phyloP scores from a whole-genome alignment of 2,888 invertebrate species.

The Drosophila conformis region DNA sequence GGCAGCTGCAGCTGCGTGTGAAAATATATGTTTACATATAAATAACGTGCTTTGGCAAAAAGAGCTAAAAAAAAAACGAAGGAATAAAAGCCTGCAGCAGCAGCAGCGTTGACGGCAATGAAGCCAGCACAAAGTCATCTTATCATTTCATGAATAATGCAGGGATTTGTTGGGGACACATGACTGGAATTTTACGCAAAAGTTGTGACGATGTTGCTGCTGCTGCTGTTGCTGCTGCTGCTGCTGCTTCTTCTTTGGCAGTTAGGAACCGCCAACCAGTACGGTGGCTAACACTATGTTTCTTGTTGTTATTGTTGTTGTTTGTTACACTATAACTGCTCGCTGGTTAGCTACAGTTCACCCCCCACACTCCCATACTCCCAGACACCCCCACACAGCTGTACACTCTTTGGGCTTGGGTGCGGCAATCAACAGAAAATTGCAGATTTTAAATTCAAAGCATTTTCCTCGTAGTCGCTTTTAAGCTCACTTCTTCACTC shows the following conservation, averaged over 20 bases:
- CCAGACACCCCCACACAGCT: not conserved
- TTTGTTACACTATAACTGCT: constrained; percentile 68
- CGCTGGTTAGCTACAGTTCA: constrained; percentile 39
- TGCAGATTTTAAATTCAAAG: constrained; percentile 82
- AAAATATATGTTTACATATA: constrained; percentile 53
- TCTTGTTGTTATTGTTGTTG: constrained; percentile 53
- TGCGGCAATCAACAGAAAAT: constrained; percentile 80
- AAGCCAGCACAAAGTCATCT: constrained; percentile 81
- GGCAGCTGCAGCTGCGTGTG: constrained; percentile 56
- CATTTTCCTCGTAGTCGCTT: constrained; percentile 70
- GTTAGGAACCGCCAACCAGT: constrained; percentile 73
- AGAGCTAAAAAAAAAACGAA: not conserved
- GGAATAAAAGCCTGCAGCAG: constrained; percentile 3
- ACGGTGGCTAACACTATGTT: constrained; percentile 59
- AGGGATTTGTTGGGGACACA: constrained; percentile 83
- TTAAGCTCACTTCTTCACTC: constrained; percentile 60
- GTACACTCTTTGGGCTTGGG: constrained; percentile 26
- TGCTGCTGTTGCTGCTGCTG: constrained; percentile 47
- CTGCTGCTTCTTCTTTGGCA: constrained; percentile 30
- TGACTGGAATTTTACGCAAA: constrained; percentile 81
- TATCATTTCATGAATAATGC: constrained; percentile 83
- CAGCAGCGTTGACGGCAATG: constrained; percentile 56
- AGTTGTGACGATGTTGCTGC: constrained; percentile 75
- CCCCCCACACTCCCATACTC: not conserved
- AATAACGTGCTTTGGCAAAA: constrained; percentile 50